Evolutionary conservation across 1,140 invertebrate species (phyloP).

Genomic region (Scaptomyza hsui): DNA sequence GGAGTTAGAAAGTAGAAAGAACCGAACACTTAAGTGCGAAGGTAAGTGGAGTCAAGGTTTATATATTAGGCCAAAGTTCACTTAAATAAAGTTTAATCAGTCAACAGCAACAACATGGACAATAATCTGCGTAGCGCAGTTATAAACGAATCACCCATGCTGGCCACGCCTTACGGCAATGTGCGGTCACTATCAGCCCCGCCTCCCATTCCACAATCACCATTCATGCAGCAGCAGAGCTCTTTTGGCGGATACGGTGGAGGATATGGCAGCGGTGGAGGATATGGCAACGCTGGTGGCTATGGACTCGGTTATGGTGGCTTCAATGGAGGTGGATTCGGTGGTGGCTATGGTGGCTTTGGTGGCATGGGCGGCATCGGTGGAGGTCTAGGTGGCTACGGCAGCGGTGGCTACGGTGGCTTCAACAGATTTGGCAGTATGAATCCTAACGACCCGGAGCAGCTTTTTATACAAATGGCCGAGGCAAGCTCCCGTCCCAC

Average conservation of each 20-base stretch:
- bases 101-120: conserved; percentile 53
- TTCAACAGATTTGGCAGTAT: conserved; percentile 85
- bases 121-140: conserved; percentile 75
- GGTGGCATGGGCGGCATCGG: conserved; percentile 54
- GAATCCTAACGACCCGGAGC: conserved; percentile 82
- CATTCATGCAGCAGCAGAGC: conserved; percentile 59
- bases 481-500: conserved; percentile 95
- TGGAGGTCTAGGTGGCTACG: conserved; percentile 49
- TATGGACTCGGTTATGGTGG: conserved; percentile 36
- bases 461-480: conserved; percentile 92
- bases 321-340: conserved; percentile 45
- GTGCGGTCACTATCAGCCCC: conserved; percentile 61
- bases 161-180: conserved; percentile 76
- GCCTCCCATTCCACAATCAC: conserved; percentile 68
- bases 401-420: conserved; percentile 75
- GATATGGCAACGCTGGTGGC: conserved; percentile 34
- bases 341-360: conserved; percentile 40
- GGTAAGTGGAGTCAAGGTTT: conserved; percentile 24
- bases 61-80: conserved; percentile 65
- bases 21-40: background rate
- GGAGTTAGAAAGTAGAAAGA: background rate
- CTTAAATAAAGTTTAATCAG: conserved; percentile 30
- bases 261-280: conserved; percentile 38
- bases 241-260: conserved; percentile 39
- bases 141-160: conserved; percentile 64